A percentile compares a stretch with the other conserved stretches of the same genome.
Evolutionary conservation across 1,140 invertebrate genomes (phyloP).

Genomic region (Alviniconcha marisindica): DNA sequence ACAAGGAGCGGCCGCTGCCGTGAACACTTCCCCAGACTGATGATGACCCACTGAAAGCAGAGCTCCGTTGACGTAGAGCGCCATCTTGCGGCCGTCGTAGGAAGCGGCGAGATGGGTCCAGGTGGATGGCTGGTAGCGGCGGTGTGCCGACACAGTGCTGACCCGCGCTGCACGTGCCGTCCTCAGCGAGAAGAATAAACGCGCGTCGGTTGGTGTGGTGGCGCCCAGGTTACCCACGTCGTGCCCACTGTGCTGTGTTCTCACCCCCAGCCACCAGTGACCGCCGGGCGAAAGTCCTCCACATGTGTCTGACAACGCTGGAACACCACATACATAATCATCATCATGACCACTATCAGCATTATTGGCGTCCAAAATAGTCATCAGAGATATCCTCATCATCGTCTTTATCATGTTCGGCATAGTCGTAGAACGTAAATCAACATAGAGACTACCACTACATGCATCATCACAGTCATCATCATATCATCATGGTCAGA

Average conservation of each 20-base stretch:
- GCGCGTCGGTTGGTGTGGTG: slow-evolving; percentile 9
- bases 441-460: too few species aligned
- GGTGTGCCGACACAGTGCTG: slow-evolving; percentile 38
- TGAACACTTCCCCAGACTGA: slow-evolving; percentile 54
- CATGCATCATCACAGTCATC: too few species aligned
- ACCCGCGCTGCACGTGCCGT: slow-evolving; percentile 44
- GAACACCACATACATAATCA: background rate
- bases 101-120: slow-evolving; percentile 54
- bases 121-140: slow-evolving; percentile 43
- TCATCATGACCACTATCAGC: too few species aligned
- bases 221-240: background rate
- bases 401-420: too few species aligned
- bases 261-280: slow-evolving; percentile 50
- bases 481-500: too few species aligned
- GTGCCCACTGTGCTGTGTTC: background rate
- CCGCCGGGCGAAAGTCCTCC: slow-evolving; percentile 31
- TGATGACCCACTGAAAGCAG: slow-evolving; percentile 45
- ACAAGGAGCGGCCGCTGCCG: slow-evolving; percentile 32
- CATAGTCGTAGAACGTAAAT: too few species aligned
- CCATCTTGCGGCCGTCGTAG: slow-evolving; percentile 49
- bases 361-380: too few species aligned
- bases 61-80: slow-evolving; percentile 53
- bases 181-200: slow-evolving; percentile 47
- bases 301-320: slow-evolving; percentile 56
- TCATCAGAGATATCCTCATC: too few species aligned